Conservation (phyloP, 2,113 vertebrate genomes). For the Drymodes brunneopygia region DNA sequence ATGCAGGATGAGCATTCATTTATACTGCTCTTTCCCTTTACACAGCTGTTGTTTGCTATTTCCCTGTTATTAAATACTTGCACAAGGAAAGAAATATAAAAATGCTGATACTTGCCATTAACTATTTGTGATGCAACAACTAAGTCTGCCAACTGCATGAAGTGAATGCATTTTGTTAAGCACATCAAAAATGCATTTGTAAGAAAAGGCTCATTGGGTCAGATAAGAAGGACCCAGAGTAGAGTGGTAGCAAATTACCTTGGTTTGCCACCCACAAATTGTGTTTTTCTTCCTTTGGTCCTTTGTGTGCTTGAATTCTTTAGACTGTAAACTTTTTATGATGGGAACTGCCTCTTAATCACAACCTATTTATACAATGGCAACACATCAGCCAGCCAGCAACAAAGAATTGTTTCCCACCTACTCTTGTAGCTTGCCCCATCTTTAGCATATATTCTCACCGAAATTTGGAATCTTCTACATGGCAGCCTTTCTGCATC, state of each 20-base stretch:
- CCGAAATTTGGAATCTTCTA: not conserved
- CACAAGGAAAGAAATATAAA: constrained; percentile 66
- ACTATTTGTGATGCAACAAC: constrained; percentile 68
- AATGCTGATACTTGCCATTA: constrained; percentile 67
- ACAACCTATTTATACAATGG: not conserved
- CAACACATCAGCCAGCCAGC: not conserved
- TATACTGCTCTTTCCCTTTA: constrained; percentile 59
- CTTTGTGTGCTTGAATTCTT: constrained; percentile 1
- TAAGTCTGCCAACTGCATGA: constrained; percentile 61
- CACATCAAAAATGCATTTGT: constrained; percentile 60
- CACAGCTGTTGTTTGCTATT: constrained; percentile 68
- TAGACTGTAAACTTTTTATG: not conserved
- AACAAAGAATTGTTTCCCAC: not conserved
- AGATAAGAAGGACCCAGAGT: constrained; percentile 6
- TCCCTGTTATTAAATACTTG: constrained; percentile 66
- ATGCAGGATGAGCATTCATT: constrained; percentile 54
- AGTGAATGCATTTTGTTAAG: constrained; percentile 67
- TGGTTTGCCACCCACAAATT: not conserved
- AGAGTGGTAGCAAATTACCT: not conserved
- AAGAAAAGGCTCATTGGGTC: constrained; percentile 35
- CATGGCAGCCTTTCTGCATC: not conserved
- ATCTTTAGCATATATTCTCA: not conserved
- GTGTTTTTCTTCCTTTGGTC: not conserved
- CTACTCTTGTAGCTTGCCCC: not conserved
- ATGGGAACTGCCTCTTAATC: not conserved